Base-by-base conservation (phyloP, 2,113 vertebrate species). In the Lasiurus cinereus region DNA sequence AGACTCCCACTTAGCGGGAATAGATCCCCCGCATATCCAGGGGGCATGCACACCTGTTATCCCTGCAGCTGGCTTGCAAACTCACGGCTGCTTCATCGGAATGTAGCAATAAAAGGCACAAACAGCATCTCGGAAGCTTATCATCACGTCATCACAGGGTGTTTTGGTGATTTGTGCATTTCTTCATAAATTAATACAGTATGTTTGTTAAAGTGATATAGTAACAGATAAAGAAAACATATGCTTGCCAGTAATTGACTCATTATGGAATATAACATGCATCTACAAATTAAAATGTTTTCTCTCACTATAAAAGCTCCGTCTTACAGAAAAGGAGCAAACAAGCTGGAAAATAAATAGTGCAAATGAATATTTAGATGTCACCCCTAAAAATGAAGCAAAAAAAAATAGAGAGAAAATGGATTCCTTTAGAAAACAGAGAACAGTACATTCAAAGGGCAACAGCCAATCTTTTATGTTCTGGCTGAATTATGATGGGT, bases 151-250 rank as follows among this genome's bases (percentile, higher is more conserved):
- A 9, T 83, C 43, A 33, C 69, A 64, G 29, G 13, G n/a, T 82
- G 7, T 92, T 97, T 94, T 85, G 36, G 92, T 76, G 62, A 95
- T 91, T 91, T 95, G 70, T 76, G n/a, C 39, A 62, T 91, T 94
- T 92, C 74, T 96, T 84, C 80, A 67, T 94, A 94, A 94, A 96
- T 97, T 94, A 96, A 95, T 95, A 94, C 46, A 72, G 70, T 83
- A 56, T 91, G 87, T 92, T 97, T 93, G 83, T 96, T 94, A 92
- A 94, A 95, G 90, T 91, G 74, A 96, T 94, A 84, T 72, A 93
- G 56, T 88, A 80, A 90, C 43, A 76, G 96, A 95, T 94, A 93
- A 95, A 94, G 94, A 95, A 97, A 97, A 92, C 91, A 87, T 80
- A 94, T 91, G 86, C 16, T 85, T 62, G 72, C 59, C 84, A 97